These are phyloP conservation scores for Larimichthys crocea DNA, from an alignment of 2,113 vertebrate genomes.

Conservation along the genomic window DNA sequence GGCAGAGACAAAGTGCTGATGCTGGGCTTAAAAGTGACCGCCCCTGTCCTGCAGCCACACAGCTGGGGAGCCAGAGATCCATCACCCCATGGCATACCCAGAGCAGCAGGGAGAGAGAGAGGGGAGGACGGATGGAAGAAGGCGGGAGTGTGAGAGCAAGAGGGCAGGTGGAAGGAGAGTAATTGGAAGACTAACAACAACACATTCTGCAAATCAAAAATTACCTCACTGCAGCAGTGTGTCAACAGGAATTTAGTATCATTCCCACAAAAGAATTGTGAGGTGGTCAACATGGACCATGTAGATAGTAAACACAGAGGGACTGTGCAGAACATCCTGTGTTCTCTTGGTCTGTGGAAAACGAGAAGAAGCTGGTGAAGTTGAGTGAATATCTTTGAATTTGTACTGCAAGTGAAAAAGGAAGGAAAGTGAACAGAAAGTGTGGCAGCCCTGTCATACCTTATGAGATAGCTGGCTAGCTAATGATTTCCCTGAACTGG, in stretches of 20 bases:
- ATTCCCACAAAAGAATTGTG: background rate
- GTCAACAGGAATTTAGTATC: background rate
- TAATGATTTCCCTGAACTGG: too few species aligned
- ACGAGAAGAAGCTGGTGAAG: too few species aligned
- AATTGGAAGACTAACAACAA: slow-evolving; percentile 52
- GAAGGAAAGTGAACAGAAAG: too few species aligned
- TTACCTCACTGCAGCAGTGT: background rate
- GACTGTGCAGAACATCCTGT: too few species aligned
- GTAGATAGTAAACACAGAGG: background rate
- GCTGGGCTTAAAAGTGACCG: slow-evolving; percentile 82
- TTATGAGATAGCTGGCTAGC: too few species aligned
- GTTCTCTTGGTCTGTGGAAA: too few species aligned
- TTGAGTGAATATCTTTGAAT: too few species aligned
- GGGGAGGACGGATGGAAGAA: slow-evolving; percentile 9
- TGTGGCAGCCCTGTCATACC: too few species aligned
- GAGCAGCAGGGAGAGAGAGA: slow-evolving; percentile 32
- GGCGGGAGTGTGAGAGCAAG: slow-evolving; percentile 11
- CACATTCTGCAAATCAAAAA: slow-evolving; percentile 52
- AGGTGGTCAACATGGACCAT: background rate
- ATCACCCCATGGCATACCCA: slow-evolving; percentile 73
- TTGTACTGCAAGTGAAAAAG: too few species aligned
- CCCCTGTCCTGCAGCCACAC: slow-evolving; percentile 80
- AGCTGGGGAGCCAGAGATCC: slow-evolving; percentile 79
- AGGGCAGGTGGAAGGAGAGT: slow-evolving; percentile 38
- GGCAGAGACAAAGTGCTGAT: slow-evolving; percentile 85